Base-by-base conservation (phyloP, 2,797 vertebrate species). In the Coendou prehensilis region DNA sequence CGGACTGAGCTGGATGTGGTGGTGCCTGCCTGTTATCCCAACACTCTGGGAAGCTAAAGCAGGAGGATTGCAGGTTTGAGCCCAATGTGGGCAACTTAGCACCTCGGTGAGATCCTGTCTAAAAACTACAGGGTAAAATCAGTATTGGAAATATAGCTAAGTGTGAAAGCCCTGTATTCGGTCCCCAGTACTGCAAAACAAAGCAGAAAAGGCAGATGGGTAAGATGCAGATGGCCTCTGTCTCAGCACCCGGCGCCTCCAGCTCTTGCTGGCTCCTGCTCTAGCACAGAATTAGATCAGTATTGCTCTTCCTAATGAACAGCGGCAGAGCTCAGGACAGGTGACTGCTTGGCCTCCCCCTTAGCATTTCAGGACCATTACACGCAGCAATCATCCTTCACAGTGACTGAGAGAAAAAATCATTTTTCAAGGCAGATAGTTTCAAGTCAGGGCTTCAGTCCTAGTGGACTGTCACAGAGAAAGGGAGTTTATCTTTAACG, bases 401-500 rank as follows among this genome's bases (percentile, higher is more conserved):
- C 23, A 45, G 84, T 82, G n/a, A 50, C 15, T 57, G 75, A 71
- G 80, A 81, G 96, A 75, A 23, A 75, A 95, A 92, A 52, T 81
- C 93, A 75, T 87, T 92, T 90, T 90, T 75, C 75, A 93, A 73
- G 59, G 84, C 87, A 89, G 50, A 93, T 50, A 94, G 17, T 88
- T 89, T 94, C 89, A 89, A 69, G 69, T 37, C 61, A 84, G 56
- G 61, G 59, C 33, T 45, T 57, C 11, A 3, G 37, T 79, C 69
- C 56, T 61, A 33, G 37, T 73, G 37, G 76, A 73, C 82, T 87
- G 41, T 69, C 64, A 56, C 30, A 30, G 61, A 73, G 89, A 82
- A 79, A 18, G 50, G 26, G 5, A 57, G 18, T 76, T 92, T 95
- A n/a, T 79, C 69, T 87, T 71, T 50, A 81, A 93, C 69, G 61